Percentiles rank a stretch among this genome's conserved stretches.
These are phyloP conservation scores for Nibea coibor DNA, from an alignment of 2,113 vertebrate species.

Conservation along the genomic window DNA sequence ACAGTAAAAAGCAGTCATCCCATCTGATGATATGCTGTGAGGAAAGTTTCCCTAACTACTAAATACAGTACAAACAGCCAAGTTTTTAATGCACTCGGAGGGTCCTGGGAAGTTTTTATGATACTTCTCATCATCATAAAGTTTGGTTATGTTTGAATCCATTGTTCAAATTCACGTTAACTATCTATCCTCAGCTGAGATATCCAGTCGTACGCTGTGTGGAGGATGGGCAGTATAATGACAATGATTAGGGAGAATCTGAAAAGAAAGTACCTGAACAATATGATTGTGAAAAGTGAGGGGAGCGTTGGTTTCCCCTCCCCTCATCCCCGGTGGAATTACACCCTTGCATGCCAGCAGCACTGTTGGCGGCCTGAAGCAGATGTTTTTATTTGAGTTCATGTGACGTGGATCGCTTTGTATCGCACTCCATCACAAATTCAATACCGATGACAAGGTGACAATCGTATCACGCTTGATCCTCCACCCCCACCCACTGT, in stretches of 20 bases:
- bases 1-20: not conserved
- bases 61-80: not conserved
- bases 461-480: not conserved
- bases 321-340: constrained; percentile 11
- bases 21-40: not conserved
- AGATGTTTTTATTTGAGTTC: constrained; percentile 19
- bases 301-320: not conserved
- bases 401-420: constrained; percentile 12
- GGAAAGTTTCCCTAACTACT: not conserved
- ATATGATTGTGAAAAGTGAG: constrained; percentile 4
- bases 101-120: not conserved
- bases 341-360: constrained; percentile 27
- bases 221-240: not conserved
- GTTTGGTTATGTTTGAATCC: not conserved
- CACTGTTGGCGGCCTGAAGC: constrained; percentile 37
- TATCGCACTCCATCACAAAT: not conserved
- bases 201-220: not conserved
- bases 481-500: not conserved
- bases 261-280: not conserved
- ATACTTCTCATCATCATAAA: not conserved
- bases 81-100: not conserved
- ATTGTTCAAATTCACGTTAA: not conserved
- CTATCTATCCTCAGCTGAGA: not conserved
- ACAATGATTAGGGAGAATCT: not conserved
- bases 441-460: constrained; percentile 3